phyloP scores from a whole-genome alignment of 2,888 invertebrate genomes.

The Podabrus alpinus region DNA sequence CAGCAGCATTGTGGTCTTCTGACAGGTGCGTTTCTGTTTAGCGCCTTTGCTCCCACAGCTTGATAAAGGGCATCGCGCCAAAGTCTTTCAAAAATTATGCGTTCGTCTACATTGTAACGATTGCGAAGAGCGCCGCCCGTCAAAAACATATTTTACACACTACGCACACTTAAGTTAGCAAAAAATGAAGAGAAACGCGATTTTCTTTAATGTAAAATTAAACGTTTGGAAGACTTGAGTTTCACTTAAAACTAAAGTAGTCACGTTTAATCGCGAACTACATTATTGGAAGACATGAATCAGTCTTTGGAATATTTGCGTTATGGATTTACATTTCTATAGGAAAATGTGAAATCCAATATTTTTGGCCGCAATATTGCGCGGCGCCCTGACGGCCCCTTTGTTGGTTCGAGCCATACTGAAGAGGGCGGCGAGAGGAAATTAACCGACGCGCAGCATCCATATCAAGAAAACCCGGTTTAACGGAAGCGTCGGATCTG shows the following conservation, averaged over 20 bases:
- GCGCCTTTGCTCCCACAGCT: slow-evolving; percentile 46
- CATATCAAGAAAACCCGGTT: slow-evolving; percentile 30
- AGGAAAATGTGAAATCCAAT: neutral
- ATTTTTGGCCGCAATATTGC: slow-evolving; percentile 27
- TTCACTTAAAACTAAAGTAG: slow-evolving; percentile 48
- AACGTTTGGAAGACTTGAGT: slow-evolving; percentile 61
- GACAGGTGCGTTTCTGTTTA: slow-evolving; percentile 41
- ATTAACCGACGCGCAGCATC: slow-evolving; percentile 46
- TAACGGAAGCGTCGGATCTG: slow-evolving; percentile 29
- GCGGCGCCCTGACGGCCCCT: slow-evolving; percentile 28
- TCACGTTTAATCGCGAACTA: slow-evolving; percentile 33
- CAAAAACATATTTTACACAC: slow-evolving; percentile 45
- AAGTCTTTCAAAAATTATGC: slow-evolving; percentile 71
- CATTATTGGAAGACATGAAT: slow-evolving; percentile 57
- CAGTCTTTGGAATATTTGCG: slow-evolving; percentile 53
- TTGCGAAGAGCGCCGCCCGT: slow-evolving; percentile 50
- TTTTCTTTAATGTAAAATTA: neutral
- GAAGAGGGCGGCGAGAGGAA: slow-evolving; percentile 29
- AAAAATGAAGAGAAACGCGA: neutral
- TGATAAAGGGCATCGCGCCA: slow-evolving; percentile 66
- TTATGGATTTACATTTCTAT: slow-evolving; percentile 37
- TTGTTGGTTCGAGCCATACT: slow-evolving; percentile 34
- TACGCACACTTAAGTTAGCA: neutral
- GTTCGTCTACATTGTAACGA: slow-evolving; percentile 61
- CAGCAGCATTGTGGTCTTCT: slow-evolving; percentile 51